These are phyloP conservation scores for Triplophysa rosa DNA, from an alignment of 2,113 vertebrate species.

Conservation along the genomic window DNA sequence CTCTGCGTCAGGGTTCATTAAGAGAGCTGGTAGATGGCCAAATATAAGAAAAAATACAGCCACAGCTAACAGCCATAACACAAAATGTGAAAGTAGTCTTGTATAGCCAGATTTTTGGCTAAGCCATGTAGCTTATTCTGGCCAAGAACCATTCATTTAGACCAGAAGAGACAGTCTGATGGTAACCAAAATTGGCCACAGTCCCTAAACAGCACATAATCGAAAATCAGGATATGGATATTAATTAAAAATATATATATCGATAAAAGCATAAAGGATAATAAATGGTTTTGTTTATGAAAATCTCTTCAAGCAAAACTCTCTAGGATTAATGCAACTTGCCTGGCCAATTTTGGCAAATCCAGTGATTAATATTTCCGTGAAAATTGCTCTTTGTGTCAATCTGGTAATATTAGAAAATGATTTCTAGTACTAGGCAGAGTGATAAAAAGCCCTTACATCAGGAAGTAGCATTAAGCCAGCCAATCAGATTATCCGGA, in stretches of 20 bases:
- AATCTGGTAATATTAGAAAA: background rate
- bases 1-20: constrained; percentile 39
- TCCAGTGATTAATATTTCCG: background rate
- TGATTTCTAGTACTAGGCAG: background rate
- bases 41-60: constrained; percentile 9
- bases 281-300: no score
- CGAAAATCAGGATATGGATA: no score
- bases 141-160: background rate
- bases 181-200: background rate
- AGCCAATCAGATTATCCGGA: constrained; percentile 5
- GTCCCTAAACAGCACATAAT: no score
- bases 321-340: no score
- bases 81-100: background rate
- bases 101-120: background rate
- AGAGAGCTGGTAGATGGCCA: constrained; percentile 14
- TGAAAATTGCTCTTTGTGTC: background rate
- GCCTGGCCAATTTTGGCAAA: background rate
- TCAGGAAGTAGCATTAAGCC: background rate
- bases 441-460: background rate
- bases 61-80: background rate
- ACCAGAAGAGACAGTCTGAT: background rate
- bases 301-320: no score
- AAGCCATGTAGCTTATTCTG: background rate
- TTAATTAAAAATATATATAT: no score
- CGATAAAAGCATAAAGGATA: no score